Base-by-base conservation (phyloP, 2,797 vertebrate genomes). In the Gouania willdenowi region DNA sequence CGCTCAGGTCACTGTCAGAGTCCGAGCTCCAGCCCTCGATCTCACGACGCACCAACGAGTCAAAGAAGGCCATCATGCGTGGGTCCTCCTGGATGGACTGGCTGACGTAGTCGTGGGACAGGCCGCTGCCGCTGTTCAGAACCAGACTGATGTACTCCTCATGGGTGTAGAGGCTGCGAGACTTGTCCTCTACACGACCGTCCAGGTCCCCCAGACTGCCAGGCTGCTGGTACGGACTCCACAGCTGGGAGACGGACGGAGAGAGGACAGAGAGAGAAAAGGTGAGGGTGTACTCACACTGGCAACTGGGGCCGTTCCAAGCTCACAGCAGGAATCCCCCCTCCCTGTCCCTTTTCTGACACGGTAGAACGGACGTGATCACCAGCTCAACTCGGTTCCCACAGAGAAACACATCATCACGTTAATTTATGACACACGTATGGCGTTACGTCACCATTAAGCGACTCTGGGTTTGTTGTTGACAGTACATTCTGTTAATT, bases 111-210 rank as follows among this genome's bases (percentile, higher is more conserved):
- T 99, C 96, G 2, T 98, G 96, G 8, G 96, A 97, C 66, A 98
- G 82, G 3, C 95, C 95, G 24, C 93, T 98, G 28, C 97, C 94
- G 3, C 96, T 98, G 85, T 97, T 98, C 29, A 99, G 75, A 49
- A 99, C 97, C 40, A 99, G 92, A 72, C 92, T 97, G 79, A 98
- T 99, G 73, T 99, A 99, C 71, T 98, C 96, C 78, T 99, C 97
- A 0, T 99, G 97, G 20, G 94, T 98, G 78, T 98, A 99, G 31
- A 98, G 92, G 77, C 92, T 94, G 52, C 97, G 94, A 0, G 93
- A 97, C 28, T 93, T 93, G 50, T 98, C 95, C 80, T 98, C 95
- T 42, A 93, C 93, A 2, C 86, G 84, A 1, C 96, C 94, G 8
- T 98, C 92, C 6, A 98, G 87, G 70, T 99, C 97, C 5, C 96